phyloP scores from a whole-genome alignment of 1,140 invertebrate species.

The Chironomus striatipennis region DNA sequence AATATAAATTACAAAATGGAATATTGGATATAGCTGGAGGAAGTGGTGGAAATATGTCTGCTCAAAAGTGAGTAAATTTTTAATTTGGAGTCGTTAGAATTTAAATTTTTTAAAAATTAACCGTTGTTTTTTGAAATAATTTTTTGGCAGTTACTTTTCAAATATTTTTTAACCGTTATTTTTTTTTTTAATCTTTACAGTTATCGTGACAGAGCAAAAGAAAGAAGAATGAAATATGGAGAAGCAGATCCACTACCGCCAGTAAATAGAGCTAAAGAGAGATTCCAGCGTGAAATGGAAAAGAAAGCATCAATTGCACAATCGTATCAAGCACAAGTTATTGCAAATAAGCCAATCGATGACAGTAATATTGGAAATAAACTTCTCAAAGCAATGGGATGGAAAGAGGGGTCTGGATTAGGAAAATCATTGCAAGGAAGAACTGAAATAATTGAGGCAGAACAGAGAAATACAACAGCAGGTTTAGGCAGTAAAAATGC shows the following conservation, averaged over 20 bases:
- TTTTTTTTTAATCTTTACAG: conserved; percentile 40
- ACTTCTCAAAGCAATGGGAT: conserved; percentile 97
- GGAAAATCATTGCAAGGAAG: conserved; percentile 91
- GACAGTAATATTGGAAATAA: conserved; percentile 86
- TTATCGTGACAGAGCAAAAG: conserved; percentile 93
- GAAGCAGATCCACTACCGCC: conserved; percentile 68
- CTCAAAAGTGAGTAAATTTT: neutral
- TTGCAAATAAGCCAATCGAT: conserved; percentile 51
- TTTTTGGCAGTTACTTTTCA: too few species aligned
- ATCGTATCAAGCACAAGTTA: conserved; percentile 38
- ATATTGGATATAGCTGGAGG: neutral
- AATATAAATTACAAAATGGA: conserved; percentile 36
- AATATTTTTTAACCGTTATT: too few species aligned
- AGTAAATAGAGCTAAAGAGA: conserved; percentile 60
- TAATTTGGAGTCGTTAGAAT: too few species aligned
- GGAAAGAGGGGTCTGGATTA: conserved; percentile 91
- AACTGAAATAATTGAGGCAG: conserved; percentile 73
- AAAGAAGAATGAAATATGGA: conserved; percentile 89
- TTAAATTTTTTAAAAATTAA: too few species aligned
- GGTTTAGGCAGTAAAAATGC: conserved; percentile 61
- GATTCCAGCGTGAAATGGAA: conserved; percentile 47
- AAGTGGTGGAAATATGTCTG: conserved; percentile 29
- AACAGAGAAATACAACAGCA: conserved; percentile 48
- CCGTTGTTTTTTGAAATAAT: too few species aligned
- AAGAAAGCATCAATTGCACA: conserved; percentile 30